phyloP scores from a whole-genome alignment of 2,888 invertebrate genomes.

The Drosophila setosimentum region DNA sequence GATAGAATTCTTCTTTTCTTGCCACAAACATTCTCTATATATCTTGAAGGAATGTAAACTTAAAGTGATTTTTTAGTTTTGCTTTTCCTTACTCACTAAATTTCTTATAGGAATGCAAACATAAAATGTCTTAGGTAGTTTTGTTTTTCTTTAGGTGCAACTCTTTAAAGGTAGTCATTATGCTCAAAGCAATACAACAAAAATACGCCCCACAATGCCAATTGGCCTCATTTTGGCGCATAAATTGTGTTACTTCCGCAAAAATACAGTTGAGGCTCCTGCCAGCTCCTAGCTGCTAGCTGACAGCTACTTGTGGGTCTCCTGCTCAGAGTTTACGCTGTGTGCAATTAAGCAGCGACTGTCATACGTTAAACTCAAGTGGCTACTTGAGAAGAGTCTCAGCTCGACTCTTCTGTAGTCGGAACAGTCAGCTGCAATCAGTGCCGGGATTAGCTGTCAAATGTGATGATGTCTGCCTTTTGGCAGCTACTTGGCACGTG shows the following conservation, averaged over 20 bases:
- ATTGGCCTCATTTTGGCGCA: conserved; percentile 62
- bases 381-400: conserved; percentile 60
- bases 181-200: conserved; percentile 31
- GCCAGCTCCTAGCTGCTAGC: neutral
- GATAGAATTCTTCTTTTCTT: too few relatives aligned
- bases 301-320: conserved; percentile 13
- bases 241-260: conserved; percentile 74
- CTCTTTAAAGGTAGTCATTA: conserved; percentile 23
- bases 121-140: neutral
- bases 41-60: neutral
- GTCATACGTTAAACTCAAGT: conserved; percentile 76
- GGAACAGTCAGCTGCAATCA: conserved; percentile 52
- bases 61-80: neutral
- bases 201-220: conserved; percentile 20
- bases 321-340: conserved; percentile 18
- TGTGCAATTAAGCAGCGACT: conserved; percentile 75
- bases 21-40: neutral
- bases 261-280: conserved; percentile 25
- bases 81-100: neutral
- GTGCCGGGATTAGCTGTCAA: conserved; percentile 71
- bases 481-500: conserved; percentile 79
- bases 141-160: neutral
- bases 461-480: conserved; percentile 67
- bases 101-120: neutral
- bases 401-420: conserved; percentile 13